Evolutionary conservation across 2,113 vertebrate genomes (phyloP).

Genomic region (Telmatochromis sp.): DNA sequence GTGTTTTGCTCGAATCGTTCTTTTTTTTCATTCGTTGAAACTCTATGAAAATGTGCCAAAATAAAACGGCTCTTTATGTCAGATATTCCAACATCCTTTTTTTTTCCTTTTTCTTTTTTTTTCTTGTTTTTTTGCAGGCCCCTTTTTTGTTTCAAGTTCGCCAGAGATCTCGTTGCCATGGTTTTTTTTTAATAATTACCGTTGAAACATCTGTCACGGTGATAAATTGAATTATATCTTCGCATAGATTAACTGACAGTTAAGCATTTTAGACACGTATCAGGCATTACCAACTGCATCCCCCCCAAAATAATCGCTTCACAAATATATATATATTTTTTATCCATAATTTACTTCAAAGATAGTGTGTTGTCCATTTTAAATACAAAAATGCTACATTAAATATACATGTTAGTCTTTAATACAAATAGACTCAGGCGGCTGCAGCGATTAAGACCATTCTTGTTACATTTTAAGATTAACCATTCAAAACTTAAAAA

Average conservation of each 20-base stretch:
- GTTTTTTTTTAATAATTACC: neutral
- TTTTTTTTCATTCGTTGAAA: neutral
- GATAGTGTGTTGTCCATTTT: slow-evolving; percentile 98
- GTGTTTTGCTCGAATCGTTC: neutral
- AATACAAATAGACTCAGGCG: slow-evolving; percentile 89
- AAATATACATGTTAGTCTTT: slow-evolving; percentile 99
- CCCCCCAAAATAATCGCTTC: slow-evolving; percentile 80
- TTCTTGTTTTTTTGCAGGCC: neutral
- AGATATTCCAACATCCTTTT: neutral
- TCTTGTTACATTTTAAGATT: slow-evolving; percentile 79
- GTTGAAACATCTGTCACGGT: slow-evolving; percentile 38
- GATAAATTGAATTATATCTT: slow-evolving; percentile 38
- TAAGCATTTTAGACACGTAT: slow-evolving; percentile 76
- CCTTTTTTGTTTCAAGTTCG: neutral
- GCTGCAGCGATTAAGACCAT: slow-evolving; percentile 88
- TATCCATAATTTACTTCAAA: slow-evolving; percentile 99
- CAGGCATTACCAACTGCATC: slow-evolving; percentile 6
- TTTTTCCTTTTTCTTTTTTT: neutral
- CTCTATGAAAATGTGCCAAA: neutral
- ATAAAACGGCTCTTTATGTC: neutral
- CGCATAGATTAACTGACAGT: slow-evolving; percentile 56
- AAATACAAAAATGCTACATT: slow-evolving; percentile 99
- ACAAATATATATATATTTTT: slow-evolving; percentile 76
- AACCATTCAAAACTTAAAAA: slow-evolving; percentile 83
- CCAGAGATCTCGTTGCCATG: neutral